Conservation (phyloP, 2,888 invertebrate species). For the Dynastes tityus region DNA sequence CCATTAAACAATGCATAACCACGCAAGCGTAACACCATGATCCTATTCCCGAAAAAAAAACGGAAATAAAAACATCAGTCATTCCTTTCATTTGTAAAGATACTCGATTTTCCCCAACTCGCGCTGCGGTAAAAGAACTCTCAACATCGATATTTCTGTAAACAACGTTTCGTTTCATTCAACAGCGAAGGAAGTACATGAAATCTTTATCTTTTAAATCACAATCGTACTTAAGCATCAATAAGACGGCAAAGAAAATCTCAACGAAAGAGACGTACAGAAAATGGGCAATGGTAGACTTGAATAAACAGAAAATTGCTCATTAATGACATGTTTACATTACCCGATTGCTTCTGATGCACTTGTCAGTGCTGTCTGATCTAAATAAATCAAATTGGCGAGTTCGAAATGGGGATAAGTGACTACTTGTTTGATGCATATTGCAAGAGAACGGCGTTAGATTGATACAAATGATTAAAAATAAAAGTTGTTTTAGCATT, state of each 20-base stretch:
- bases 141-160: not conserved
- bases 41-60: not conserved
- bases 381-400: constrained; percentile 25
- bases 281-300: not conserved
- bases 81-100: not conserved
- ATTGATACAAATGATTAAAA: not conserved
- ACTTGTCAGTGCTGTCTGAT: constrained; percentile 22
- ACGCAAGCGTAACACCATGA: not conserved
- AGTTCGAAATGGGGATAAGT: not conserved
- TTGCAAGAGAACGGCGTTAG: not conserved
- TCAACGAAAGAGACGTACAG: not conserved
- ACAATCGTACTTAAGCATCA: not conserved
- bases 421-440: not conserved
- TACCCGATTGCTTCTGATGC: constrained; percentile 14
- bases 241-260: not conserved
- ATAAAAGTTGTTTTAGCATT: not conserved
- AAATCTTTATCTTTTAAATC: not conserved
- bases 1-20: not conserved
- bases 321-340: constrained; percentile 26
- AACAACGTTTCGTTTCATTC: not conserved
- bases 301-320: constrained; percentile 13
- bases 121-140: not conserved
- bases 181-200: not conserved
- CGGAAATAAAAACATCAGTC: constrained; percentile 7
- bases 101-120: not conserved